Conservation (phyloP, 2,113 vertebrate genomes). For the Sapajus apella region DNA sequence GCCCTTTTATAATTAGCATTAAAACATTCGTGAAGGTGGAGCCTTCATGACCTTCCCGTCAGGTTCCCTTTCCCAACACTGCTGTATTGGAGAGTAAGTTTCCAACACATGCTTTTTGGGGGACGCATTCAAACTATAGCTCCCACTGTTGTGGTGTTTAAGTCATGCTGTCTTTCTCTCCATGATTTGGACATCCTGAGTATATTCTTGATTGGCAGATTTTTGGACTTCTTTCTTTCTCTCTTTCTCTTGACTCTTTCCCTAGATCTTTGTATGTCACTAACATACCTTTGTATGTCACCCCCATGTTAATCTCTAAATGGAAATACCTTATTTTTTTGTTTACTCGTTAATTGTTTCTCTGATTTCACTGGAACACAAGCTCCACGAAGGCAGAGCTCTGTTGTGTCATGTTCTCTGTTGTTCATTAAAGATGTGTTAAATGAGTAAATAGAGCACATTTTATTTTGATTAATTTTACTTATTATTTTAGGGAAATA, state of each 20-base stretch:
- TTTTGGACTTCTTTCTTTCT: neutral
- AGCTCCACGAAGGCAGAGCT: neutral
- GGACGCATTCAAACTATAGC: neutral
- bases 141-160: neutral
- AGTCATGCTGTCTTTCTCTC: neutral
- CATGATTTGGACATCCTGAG: neutral
- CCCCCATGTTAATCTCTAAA: neutral
- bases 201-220: neutral
- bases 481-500: neutral
- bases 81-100: neutral
- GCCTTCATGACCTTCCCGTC: neutral
- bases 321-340: neutral
- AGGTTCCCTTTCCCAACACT: neutral
- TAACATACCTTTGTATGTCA: neutral
- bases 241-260: neutral
- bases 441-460: neutral
- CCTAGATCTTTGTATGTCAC: neutral
- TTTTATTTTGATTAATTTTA: neutral
- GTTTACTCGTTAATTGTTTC: neutral
- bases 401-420: neutral
- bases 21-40: neutral
- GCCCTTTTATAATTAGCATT: neutral
- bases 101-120: neutral
- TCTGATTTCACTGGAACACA: neutral
- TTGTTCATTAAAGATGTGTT: neutral